phyloP scores from a whole-genome alignment of 1,140 invertebrate genomes.

The Liolophura sinensis region DNA sequence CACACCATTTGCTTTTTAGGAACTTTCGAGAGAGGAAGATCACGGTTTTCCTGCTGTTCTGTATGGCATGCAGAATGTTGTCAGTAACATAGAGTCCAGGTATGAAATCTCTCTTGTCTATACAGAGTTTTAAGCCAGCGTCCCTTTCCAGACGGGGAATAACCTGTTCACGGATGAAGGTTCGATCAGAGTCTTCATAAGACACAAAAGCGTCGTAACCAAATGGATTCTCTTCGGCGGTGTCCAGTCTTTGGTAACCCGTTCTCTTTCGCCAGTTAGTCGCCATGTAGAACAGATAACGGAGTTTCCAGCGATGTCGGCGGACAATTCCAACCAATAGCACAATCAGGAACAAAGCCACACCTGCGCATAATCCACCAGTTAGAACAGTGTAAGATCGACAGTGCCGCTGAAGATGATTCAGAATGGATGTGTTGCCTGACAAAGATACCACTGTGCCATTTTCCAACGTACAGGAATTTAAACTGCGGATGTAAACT shows the following conservation, averaged over 20 bases:
- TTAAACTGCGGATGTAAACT: not conserved
- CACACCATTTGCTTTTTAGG: slow-evolving; percentile 69
- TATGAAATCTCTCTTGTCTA: slow-evolving; percentile 39
- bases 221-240: slow-evolving; percentile 9
- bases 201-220: slow-evolving; percentile 34
- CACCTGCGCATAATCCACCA: not conserved
- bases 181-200: slow-evolving; percentile 21
- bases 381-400: not conserved
- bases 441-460: not conserved
- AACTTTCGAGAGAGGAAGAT: slow-evolving; percentile 68
- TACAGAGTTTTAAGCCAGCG: slow-evolving; percentile 21
- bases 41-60: slow-evolving; percentile 66
- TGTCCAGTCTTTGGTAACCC: not conserved
- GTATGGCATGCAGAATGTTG: slow-evolving; percentile 66
- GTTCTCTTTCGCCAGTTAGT: slow-evolving; percentile 7
- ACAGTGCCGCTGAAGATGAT: not conserved
- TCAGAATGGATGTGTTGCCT: not conserved
- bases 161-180: slow-evolving; percentile 21
- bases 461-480: not conserved
- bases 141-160: slow-evolving; percentile 18
- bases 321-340: not conserved
- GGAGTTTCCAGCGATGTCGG: slow-evolving; percentile 21
- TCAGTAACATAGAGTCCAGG: slow-evolving; percentile 62
- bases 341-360: too few relatives aligned
- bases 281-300: slow-evolving; percentile 20